Percentiles rank a stretch among this genome's conserved stretches.
phyloP scores from a whole-genome alignment of 1,140 invertebrate species.

The Heliconius congener region DNA sequence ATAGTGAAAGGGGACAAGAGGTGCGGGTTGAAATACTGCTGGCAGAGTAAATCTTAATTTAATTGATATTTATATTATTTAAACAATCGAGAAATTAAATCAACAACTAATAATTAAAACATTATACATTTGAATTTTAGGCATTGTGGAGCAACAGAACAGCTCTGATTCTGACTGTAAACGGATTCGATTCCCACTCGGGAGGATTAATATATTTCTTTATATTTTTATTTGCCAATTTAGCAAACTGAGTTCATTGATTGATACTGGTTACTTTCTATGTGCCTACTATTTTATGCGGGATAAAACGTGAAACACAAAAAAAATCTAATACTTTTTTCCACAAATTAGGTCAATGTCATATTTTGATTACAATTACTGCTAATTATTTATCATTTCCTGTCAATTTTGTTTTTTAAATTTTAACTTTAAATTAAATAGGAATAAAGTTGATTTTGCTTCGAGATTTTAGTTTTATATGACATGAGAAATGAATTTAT shows the following conservation, averaged over 20 bases:
- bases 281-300: neutral
- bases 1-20: too few species aligned
- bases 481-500: neutral
- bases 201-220: too few species aligned
- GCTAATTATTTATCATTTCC: slow-evolving; percentile 34
- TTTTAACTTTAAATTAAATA: neutral
- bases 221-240: neutral
- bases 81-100: too few species aligned
- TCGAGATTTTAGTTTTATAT: neutral
- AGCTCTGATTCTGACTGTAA: too few species aligned
- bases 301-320: neutral
- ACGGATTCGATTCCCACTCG: too few species aligned
- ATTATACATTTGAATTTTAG: too few species aligned
- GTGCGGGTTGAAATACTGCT: too few species aligned
- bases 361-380: slow-evolving; percentile 30
- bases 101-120: too few species aligned
- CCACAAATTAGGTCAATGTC: neutral
- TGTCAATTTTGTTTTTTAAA: neutral
- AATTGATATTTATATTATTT: too few species aligned
- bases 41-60: too few species aligned
- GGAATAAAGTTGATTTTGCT: neutral
- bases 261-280: neutral
- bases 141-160: too few species aligned
- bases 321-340: neutral
- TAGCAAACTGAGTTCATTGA: too few species aligned